A percentile compares a stretch with the other conserved stretches of the same genome.
These are phyloP conservation scores for Chaetodon trifasciatus DNA, from an alignment of 2,797 vertebrate species.

Conservation along the genomic window DNA sequence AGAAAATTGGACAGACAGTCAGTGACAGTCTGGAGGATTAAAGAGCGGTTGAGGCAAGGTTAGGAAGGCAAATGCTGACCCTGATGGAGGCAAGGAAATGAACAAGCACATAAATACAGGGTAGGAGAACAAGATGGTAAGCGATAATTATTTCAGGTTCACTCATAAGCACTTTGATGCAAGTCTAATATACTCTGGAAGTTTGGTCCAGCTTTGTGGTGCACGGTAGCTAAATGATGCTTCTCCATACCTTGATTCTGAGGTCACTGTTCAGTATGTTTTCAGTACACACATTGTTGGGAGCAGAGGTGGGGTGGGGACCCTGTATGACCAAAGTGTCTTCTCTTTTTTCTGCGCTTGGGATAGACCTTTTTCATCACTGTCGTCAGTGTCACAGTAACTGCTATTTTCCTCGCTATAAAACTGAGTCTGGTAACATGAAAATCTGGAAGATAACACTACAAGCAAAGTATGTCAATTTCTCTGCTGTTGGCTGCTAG, in stretches of 20 bases:
- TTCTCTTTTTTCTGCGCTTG: neutral
- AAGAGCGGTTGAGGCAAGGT: neutral
- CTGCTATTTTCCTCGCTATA: too few relatives aligned
- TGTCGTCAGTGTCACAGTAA: too few relatives aligned
- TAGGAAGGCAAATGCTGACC: neutral
- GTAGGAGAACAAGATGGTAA: neutral
- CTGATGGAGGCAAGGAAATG: neutral
- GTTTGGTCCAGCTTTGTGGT: too few relatives aligned
- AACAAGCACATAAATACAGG: neutral
- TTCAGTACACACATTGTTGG: too few relatives aligned
- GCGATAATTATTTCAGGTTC: neutral
- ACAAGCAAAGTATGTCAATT: too few relatives aligned
- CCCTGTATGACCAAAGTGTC: neutral
- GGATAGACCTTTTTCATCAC: too few relatives aligned
- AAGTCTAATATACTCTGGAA: neutral
- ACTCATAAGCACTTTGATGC: neutral
- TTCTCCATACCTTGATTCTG: too few relatives aligned
- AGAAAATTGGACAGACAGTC: neutral
- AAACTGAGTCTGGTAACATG: too few relatives aligned
- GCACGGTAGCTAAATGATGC: too few relatives aligned
- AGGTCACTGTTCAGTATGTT: too few relatives aligned
- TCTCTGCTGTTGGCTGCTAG: too few relatives aligned
- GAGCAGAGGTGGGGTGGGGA: neutral
- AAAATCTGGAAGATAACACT: too few relatives aligned
- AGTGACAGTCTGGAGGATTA: neutral